phyloP scores from a whole-genome alignment of 2,113 vertebrate species.

The Mesembrinibis cayennensis region DNA sequence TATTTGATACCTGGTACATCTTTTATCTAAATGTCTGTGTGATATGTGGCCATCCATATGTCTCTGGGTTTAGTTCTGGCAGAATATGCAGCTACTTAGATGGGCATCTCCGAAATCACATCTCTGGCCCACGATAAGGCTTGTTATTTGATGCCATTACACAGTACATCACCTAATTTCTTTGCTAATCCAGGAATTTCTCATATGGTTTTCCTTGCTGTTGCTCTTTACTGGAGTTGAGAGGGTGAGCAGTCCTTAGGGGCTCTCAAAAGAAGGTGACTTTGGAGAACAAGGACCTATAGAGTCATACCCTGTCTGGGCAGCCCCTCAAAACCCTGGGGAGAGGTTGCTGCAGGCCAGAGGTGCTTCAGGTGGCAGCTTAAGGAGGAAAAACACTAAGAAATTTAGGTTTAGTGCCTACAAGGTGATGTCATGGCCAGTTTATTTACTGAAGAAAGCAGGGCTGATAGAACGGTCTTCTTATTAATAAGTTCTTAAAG shows the following conservation, averaged over 20 bases:
- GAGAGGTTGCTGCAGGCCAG: not conserved
- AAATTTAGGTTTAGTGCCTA: not conserved
- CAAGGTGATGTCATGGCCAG: not conserved
- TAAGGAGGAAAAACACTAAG: not conserved
- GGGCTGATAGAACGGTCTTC: not conserved
- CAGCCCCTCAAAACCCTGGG: rapidly evolving
- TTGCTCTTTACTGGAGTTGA: not conserved
- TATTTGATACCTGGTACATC: not conserved
- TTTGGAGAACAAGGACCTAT: not conserved
- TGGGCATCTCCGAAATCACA: rapidly evolving
- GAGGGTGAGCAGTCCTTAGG: too few relatives aligned
- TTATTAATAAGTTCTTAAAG: not conserved
- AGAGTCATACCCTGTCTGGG: not conserved
- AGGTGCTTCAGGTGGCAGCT: not conserved
- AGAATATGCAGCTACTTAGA: not conserved
- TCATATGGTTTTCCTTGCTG: not conserved
- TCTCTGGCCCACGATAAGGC: not conserved
- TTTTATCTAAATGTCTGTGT: not conserved
- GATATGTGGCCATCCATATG: too few relatives aligned
- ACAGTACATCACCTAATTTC: not conserved
- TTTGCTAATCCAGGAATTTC: not conserved
- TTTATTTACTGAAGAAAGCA: not conserved
- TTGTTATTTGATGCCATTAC: not conserved
- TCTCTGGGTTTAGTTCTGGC: not conserved
- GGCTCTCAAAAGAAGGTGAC: not conserved